phyloP scores from a whole-genome alignment of 1,140 invertebrate species.

The Eumeta japonica region DNA sequence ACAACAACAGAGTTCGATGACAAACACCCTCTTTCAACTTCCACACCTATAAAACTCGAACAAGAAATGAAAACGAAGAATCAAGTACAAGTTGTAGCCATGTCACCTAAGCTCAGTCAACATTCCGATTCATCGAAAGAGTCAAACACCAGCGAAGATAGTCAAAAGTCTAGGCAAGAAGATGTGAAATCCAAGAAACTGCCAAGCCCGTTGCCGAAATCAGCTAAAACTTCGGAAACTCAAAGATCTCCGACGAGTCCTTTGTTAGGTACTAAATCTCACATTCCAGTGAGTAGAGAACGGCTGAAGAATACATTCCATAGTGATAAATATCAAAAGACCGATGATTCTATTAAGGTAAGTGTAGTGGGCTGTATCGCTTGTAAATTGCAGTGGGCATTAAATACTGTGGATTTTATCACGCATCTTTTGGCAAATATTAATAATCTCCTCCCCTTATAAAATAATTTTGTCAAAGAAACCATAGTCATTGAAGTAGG shows the following conservation, averaged over 20 bases:
- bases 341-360: too few relatives aligned
- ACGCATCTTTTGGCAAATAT: too few relatives aligned
- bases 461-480: too few relatives aligned
- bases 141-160: not conserved
- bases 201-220: conserved; percentile 12
- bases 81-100: conserved; percentile 39
- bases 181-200: conserved; percentile 8
- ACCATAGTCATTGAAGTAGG: too few relatives aligned
- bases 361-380: too few relatives aligned
- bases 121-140: not conserved
- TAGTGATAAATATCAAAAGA: too few relatives aligned
- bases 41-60: conserved; percentile 40
- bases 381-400: too few relatives aligned
- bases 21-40: conserved; percentile 38
- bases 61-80: conserved; percentile 17
- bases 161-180: not conserved
- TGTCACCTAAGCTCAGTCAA: conserved; percentile 36
- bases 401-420: too few relatives aligned
- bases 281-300: conserved; percentile 18
- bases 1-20: conserved; percentile 25
- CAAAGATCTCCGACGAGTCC: conserved; percentile 7
- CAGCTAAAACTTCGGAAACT: conserved; percentile 12
- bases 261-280: conserved; percentile 12
- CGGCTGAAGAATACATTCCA: too few relatives aligned
- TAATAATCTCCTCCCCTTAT: too few relatives aligned